Evolutionary conservation across 35 echinoderm and acorn worm species (phyloP).

Genomic region (Anneissia japonica): DNA sequence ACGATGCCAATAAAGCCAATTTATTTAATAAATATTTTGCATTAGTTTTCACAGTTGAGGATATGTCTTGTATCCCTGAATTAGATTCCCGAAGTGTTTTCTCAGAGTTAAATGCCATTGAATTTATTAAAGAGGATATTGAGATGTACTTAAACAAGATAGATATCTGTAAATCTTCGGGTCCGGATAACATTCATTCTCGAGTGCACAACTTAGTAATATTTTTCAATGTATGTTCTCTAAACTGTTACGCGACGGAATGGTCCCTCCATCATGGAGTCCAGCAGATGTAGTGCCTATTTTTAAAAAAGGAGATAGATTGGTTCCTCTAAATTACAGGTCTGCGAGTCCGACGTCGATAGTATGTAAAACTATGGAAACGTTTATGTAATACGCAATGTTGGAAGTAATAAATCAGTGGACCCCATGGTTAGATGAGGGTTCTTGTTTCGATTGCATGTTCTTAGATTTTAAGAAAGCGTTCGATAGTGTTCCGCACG

Average conservation of each 20-base stretch:
- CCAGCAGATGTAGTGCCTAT: constrained; percentile 10
- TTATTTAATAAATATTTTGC: not conserved
- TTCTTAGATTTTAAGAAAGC: not conserved
- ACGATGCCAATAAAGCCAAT: too few relatives aligned
- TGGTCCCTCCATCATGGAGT: not conserved
- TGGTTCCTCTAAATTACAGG: not conserved
- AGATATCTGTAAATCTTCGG: not conserved
- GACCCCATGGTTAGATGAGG: constrained; percentile 25
- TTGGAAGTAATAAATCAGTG: constrained; percentile 19
- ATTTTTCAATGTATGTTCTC: not conserved
- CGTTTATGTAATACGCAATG: constrained; percentile 1
- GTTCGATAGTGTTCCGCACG: constrained; percentile 1
- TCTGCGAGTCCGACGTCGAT: not conserved
- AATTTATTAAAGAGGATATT: not conserved
- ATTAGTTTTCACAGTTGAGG: not conserved
- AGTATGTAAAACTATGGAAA: constrained; percentile 19
- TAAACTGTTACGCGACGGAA: not conserved
- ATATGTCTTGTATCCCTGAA: not conserved
- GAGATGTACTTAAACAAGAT: not conserved
- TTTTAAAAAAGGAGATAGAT: constrained; percentile 6
- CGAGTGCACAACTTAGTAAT: not conserved
- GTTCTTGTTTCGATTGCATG: not conserved
- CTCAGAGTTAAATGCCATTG: not conserved
- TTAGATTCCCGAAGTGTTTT: not conserved
- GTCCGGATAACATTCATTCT: not conserved